Base-by-base conservation (phyloP, 1,140 invertebrate species). In the Drosophila sp. region DNA sequence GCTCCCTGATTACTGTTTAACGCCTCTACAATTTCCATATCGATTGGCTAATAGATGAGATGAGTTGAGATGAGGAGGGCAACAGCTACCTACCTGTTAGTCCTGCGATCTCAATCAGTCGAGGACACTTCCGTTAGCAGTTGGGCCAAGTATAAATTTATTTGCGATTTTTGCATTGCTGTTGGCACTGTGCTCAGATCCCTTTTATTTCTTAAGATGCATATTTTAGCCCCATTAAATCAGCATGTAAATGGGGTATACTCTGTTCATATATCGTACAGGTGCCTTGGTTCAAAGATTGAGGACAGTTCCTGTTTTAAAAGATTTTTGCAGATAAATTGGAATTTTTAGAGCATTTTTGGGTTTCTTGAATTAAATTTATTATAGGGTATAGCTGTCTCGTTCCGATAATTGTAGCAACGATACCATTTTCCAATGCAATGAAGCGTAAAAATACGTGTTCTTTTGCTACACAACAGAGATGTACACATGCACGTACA, bases 401-500 rank as follows among this genome's bases (percentile, higher is more conserved):
- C 29, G 11, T 27, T 18, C 36, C 45, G 8, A 7, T 14, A 34
- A 27, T 21, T 34, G 34, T 9, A 38, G 40, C 43, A 48, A 57
- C 57, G 4, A 38, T 58, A n/a, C 80, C 61, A 89, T 89, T 84
- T 83, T 83, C 75, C 64, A 54, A 72, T 80, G 65, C 84, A 74
- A 77, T 89, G 84, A 89, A 89, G 83, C 83, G 84, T 89, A 83
- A 89, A 89, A 89, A 89, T 89, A 80, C 83, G 83, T 57, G 61
- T 43, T 76, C 83, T 72, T 69, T 84, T 69, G 16, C 76, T 57
- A 29, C 66, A 57, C 64, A 76, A 82, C 38, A 66, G 13, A 41
- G 13, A 27, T 29, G 27, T 29, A 29, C 9, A 36, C 16, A 25
- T 11, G 54, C 29, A 46, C 14, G 7, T 27, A 14, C 32, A 1